A percentile compares a stretch with the other conserved stretches of the same genome.
Evolutionary conservation across 2,888 invertebrate genomes (phyloP).

Genomic region (Empis stercorea): DNA sequence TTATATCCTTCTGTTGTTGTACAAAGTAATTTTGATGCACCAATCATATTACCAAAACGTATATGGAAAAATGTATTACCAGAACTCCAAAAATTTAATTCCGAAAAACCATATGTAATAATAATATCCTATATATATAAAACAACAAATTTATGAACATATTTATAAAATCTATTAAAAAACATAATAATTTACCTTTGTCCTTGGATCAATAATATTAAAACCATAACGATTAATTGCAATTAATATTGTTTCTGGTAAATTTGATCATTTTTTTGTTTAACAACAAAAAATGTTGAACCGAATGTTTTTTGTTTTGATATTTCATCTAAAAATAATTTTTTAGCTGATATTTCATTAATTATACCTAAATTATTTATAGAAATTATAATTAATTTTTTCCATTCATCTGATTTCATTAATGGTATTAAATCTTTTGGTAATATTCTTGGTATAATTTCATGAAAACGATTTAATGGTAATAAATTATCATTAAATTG

Average conservation of each 20-base stretch:
- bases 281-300: conserved; percentile 89
- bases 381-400: conserved; percentile 50
- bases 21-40: conserved; percentile 76
- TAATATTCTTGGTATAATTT: conserved; percentile 52
- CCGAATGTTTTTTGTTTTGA: conserved; percentile 70
- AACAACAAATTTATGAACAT: conserved; percentile 6
- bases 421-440: conserved; percentile 65
- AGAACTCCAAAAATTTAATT: conserved; percentile 89
- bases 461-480: conserved; percentile 37
- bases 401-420: conserved; percentile 70
- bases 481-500: conserved; percentile 54
- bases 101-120: conserved; percentile 72
- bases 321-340: conserved; percentile 55
- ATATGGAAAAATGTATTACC: conserved; percentile 92
- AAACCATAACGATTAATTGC: conserved; percentile 88
- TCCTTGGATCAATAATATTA: conserved; percentile 74
- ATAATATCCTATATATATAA: conserved; percentile 59
- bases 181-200: conserved; percentile 51
- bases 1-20: conserved; percentile 90
- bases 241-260: conserved; percentile 74
- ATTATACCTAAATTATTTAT: conserved; percentile 43
- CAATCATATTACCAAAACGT: conserved; percentile 88
- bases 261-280: conserved; percentile 77
- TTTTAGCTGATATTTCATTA: conserved; percentile 62
- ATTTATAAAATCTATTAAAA: not conserved